Conservation (phyloP, 2,113 vertebrate species). For the Nanorana parkeri region DNA sequence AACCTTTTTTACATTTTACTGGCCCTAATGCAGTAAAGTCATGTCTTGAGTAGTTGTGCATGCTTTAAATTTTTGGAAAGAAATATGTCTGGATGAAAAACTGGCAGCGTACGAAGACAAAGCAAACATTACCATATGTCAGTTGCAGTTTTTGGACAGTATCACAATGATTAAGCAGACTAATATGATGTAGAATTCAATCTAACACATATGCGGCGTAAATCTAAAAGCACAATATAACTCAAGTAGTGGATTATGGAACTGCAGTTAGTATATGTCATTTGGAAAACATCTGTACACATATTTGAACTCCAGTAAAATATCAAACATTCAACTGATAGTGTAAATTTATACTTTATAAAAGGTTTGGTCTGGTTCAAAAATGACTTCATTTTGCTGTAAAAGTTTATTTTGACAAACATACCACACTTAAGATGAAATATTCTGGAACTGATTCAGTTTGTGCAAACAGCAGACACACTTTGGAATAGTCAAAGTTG, state of each 20-base stretch:
- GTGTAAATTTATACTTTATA: slow-evolving; percentile 1
- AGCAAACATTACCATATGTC: slow-evolving; percentile 16
- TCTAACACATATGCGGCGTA: background rate
- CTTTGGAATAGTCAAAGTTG: background rate
- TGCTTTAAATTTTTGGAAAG: slow-evolving; percentile 5
- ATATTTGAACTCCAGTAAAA: slow-evolving; percentile 7
- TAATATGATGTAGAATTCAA: background rate
- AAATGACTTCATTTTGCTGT: slow-evolving; percentile 25
- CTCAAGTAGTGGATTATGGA: background rate
- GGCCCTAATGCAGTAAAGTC: background rate
- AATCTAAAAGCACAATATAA: slow-evolving; percentile 32
- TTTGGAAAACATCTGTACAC: slow-evolving; percentile 16
- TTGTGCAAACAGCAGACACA: background rate
- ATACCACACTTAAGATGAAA: background rate
- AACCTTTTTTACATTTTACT: slow-evolving; percentile 3
- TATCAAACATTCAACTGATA: background rate
- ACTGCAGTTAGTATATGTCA: background rate
- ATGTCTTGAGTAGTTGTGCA: background rate
- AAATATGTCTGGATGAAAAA: background rate
- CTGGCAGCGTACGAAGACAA: background rate
- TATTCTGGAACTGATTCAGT: slow-evolving; percentile 1
- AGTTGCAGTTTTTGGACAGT: slow-evolving; percentile 8
- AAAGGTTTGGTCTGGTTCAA: slow-evolving; percentile 1
- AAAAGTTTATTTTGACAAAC: slow-evolving; percentile 12
- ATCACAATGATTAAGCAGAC: slow-evolving; percentile 3